These are phyloP conservation scores for Palythoa caribaeorum DNA, from an alignment of 92 coral and sea anemone species.

Conservation along the genomic window DNA sequence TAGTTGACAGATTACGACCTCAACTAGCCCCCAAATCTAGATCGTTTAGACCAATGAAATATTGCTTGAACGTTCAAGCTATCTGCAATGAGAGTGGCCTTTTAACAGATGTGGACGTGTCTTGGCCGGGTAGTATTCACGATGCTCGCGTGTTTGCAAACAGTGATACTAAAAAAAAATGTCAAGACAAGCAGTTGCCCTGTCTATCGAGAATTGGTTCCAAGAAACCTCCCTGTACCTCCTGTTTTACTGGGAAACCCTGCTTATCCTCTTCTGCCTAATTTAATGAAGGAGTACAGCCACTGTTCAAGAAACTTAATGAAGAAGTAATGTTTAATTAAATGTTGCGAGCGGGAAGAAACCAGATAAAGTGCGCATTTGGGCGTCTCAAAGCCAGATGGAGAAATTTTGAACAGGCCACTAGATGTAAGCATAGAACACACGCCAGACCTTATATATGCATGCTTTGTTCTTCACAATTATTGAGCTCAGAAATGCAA, in stretches of 20 bases:
- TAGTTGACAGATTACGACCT: not conserved
- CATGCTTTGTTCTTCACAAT: conserved; percentile 33
- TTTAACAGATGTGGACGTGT: conserved; percentile 4
- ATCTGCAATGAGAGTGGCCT: conserved; percentile 17
- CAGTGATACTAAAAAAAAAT: conserved; percentile 15
- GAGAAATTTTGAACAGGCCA: conserved; percentile 17
- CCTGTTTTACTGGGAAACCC: conserved; percentile 49
- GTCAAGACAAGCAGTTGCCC: conserved; percentile 42
- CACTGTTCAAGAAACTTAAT: conserved; percentile 35
- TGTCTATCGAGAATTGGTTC: conserved; percentile 41
- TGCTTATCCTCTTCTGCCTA: conserved; percentile 51
- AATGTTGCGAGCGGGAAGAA: conserved; percentile 45
- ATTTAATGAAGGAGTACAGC: conserved; percentile 45
- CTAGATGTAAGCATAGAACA: conserved; percentile 39
- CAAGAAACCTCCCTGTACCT: conserved; percentile 39
- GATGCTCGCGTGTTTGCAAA: conserved; percentile 1
- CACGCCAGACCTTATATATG: conserved; percentile 21
- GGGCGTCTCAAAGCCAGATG: conserved; percentile 49
- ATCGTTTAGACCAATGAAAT: too few relatives aligned
- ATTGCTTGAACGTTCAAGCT: too few relatives aligned
- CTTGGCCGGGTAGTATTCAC: not conserved
- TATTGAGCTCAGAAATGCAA: conserved; percentile 17
- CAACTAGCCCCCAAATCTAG: too few relatives aligned
- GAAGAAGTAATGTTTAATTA: conserved; percentile 43
- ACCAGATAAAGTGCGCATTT: conserved; percentile 43